These are phyloP conservation scores for Tipula unca DNA, from an alignment of 2,888 invertebrate genomes.

Conservation along the genomic window DNA sequence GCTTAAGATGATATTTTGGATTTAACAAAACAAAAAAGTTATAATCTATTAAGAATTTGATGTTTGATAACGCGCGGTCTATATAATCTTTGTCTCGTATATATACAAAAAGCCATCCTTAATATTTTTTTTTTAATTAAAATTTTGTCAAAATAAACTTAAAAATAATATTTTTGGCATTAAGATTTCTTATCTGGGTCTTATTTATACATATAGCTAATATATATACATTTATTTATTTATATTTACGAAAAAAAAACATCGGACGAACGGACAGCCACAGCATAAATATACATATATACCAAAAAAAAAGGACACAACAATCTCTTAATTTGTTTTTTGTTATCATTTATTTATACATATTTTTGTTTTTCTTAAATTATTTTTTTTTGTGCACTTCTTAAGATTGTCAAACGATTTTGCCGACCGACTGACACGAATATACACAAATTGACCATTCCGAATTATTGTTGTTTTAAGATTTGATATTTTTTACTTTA, in stretches of 20 bases:
- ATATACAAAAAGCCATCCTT: neutral
- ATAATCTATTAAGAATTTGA: neutral
- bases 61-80: neutral
- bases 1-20: neutral
- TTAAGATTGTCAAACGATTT: neutral
- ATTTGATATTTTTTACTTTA: neutral
- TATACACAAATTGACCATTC: neutral
- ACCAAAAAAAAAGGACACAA: neutral
- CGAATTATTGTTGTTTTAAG: neutral
- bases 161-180: neutral
- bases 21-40: neutral
- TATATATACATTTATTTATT: too few species aligned
- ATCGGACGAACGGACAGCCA: neutral
- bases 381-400: neutral
- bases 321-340: neutral
- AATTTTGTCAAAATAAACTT: neutral
- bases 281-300: neutral
- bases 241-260: neutral
- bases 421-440: neutral
- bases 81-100: neutral
- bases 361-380: slow-evolving; percentile 9
- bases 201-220: too few species aligned
- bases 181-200: neutral
- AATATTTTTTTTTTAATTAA: neutral
- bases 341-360: slow-evolving; percentile 8